A percentile compares a stretch with the other conserved stretches of the same genome.
Conservation (phyloP, 2,113 vertebrate species). For the Anoura caudifer region DNA sequence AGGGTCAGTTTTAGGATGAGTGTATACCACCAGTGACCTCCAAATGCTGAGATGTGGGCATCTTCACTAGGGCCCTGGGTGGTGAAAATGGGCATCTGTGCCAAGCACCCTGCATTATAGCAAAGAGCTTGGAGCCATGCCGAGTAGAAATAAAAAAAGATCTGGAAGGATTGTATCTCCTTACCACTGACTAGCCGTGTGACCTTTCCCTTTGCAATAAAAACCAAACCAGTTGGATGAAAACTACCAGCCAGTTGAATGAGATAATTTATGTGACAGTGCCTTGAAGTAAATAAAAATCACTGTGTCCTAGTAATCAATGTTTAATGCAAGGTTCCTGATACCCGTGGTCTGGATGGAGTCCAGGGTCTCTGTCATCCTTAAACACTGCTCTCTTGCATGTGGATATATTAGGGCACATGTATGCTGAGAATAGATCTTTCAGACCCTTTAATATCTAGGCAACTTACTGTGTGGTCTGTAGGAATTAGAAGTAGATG, state of each 20-base stretch:
- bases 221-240: constrained; percentile 37
- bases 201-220: constrained; percentile 12
- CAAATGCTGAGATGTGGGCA: not conserved
- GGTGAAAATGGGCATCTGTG: not conserved
- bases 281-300: constrained; percentile 55
- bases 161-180: not conserved
- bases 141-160: not conserved
- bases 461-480: not conserved
- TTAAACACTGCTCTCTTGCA: not conserved
- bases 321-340: constrained; percentile 17
- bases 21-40: not conserved
- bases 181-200: not conserved
- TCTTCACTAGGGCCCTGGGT: not conserved
- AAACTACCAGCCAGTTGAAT: constrained; percentile 23
- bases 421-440: not conserved
- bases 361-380: not conserved
- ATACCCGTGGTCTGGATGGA: constrained; percentile 5
- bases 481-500: not conserved
- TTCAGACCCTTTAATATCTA: not conserved
- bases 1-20: not conserved
- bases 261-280: constrained; percentile 39
- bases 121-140: not conserved
- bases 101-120: not conserved
- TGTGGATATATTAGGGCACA: not conserved
- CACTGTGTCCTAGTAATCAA: not conserved